These are phyloP conservation scores for Adineta ricciae DNA, from an alignment of 2,888 invertebrate genomes.

Conservation along the genomic window DNA sequence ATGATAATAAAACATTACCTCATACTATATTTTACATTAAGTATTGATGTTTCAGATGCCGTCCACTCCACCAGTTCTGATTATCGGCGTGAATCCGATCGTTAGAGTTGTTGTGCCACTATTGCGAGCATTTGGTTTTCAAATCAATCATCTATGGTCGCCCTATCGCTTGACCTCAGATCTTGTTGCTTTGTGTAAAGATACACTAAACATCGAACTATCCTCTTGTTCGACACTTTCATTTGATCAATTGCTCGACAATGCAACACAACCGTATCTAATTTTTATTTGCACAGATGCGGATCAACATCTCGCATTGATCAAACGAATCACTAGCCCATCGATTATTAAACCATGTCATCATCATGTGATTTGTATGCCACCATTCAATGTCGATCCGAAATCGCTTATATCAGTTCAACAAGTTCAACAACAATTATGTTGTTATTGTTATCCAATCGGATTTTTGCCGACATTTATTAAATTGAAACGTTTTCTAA, in stretches of 20 bases:
- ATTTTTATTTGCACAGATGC: not conserved
- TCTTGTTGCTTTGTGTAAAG: not conserved
- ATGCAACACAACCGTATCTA: not conserved
- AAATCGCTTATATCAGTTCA: not conserved
- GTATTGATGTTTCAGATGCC: not conserved
- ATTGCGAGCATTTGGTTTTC: constrained; percentile 6
- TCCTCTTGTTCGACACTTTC: not conserved
- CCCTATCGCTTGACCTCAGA: not conserved
- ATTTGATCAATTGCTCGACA: not conserved
- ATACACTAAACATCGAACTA: not conserved
- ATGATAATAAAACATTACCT: not conserved
- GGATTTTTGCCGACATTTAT: not conserved
- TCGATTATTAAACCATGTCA: not conserved
- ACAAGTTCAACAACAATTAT: not conserved
- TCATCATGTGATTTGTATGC: constrained; percentile 19
- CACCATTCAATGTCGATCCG: constrained; percentile 7
- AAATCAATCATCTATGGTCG: not conserved
- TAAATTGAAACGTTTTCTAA: not conserved
- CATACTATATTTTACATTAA: not conserved
- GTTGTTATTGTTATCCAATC: constrained; percentile 16
- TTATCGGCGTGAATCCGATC: not conserved
- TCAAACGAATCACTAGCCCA: not conserved
- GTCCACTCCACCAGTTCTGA: not conserved
- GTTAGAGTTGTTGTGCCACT: not conserved
- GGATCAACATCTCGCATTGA: not conserved